Evolutionary conservation across 2,113 vertebrate genomes (phyloP).

Genomic region (Chaenogobius annularis): DNA sequence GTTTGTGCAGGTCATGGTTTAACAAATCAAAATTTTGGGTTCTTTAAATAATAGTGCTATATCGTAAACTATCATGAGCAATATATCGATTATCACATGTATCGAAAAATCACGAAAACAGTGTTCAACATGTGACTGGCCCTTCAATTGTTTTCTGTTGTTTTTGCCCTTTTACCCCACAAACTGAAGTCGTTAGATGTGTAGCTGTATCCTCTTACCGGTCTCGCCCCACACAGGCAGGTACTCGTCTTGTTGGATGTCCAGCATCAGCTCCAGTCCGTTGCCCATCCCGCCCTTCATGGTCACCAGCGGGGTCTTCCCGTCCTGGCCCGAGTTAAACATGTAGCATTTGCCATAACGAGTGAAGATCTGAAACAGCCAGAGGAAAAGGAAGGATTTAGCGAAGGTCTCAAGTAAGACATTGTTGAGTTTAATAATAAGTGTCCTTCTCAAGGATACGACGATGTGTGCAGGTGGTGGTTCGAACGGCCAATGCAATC

Average conservation of each 20-base stretch:
- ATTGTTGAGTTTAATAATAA: background rate
- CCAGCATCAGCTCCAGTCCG: conserved; percentile 97
- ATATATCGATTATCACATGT: too few species aligned
- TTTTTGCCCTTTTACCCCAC: too few species aligned
- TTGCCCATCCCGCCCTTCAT: conserved; percentile 97
- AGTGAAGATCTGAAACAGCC: conserved; percentile 88
- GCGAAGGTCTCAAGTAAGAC: background rate
- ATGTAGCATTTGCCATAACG: conserved; percentile 98
- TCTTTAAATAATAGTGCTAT: too few species aligned
- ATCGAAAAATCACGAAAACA: too few species aligned
- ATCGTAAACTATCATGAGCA: too few species aligned
- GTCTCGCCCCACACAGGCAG: conserved; percentile 98
- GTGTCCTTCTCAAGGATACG: background rate
- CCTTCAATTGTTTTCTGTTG: too few species aligned
- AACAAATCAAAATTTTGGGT: too few species aligned
- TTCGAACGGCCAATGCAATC: background rate
- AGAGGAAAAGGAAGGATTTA: conserved; percentile 18
- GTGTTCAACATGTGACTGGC: too few species aligned
- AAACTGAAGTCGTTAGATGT: background rate
- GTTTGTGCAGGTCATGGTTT: too few species aligned
- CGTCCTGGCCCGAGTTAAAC: conserved; percentile 92
- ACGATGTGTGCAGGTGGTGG: too few species aligned
- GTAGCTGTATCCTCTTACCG: conserved; percentile 74
- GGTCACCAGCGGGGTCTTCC: conserved; percentile 85
- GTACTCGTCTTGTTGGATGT: conserved; percentile 98